These are phyloP conservation scores for Oreochromis tanganicae DNA, from an alignment of 2,113 vertebrate species.

Conservation along the genomic window DNA sequence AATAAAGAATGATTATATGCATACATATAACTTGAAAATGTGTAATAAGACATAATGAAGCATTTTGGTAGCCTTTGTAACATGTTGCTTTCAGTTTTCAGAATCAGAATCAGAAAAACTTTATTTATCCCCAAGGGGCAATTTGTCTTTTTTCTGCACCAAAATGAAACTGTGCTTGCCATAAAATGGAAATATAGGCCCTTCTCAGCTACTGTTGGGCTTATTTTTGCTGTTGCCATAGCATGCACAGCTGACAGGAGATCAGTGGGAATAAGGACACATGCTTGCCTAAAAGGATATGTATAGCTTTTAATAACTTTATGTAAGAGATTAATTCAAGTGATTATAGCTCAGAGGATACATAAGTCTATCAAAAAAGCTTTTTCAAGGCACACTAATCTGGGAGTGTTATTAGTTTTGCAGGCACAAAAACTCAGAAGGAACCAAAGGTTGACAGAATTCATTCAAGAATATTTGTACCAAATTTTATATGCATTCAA, in stretches of 20 bases:
- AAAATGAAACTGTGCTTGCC: background rate
- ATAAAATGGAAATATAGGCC: background rate
- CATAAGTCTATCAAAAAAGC: background rate
- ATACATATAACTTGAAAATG: background rate
- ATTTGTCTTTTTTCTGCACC: background rate
- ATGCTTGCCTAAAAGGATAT: background rate
- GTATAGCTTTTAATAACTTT: background rate
- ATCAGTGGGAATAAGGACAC: background rate
- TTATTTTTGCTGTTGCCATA: background rate
- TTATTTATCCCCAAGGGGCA: no score
- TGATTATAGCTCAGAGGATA: background rate
- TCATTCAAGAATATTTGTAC: background rate
- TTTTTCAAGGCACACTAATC: background rate
- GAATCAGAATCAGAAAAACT: no score
- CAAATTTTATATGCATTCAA: background rate
- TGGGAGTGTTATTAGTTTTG: background rate
- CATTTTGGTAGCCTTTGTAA: background rate
- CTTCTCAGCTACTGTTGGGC: background rate
- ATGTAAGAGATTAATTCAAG: background rate
- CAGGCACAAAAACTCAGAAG: background rate
- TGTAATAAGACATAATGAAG: background rate
- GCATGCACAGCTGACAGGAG: background rate
- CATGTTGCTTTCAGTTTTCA: background rate
- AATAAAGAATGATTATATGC: background rate
- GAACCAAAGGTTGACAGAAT: background rate